Percentiles rank a stretch among this genome's conserved stretches.
Evolutionary conservation across 1,140 invertebrate species (phyloP).

Genomic region (Antheraea mylitta): DNA sequence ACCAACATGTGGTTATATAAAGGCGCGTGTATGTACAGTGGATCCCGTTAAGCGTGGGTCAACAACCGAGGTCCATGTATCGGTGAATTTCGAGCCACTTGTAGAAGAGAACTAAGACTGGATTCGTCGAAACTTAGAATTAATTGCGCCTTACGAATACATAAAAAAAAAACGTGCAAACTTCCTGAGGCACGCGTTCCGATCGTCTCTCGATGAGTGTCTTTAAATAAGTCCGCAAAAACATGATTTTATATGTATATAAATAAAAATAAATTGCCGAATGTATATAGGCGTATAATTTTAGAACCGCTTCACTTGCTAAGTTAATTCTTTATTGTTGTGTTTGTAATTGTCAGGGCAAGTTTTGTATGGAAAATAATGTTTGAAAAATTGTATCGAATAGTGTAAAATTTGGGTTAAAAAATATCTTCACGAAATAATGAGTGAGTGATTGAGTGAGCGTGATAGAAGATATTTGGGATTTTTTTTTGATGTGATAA

Average conservation of each 20-base stretch:
- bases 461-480: no score
- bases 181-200: background rate
- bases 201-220: background rate
- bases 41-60: constrained; percentile 12
- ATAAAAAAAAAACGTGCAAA: background rate
- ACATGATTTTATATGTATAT: background rate
- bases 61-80: constrained; percentile 7
- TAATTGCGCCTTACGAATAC: constrained; percentile 1
- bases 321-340: no score
- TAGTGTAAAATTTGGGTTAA: no score
- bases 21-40: background rate
- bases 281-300: no score
- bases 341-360: no score
- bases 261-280: background rate
- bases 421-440: no score
- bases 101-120: constrained; percentile 9
- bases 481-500: no score
- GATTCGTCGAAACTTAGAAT: constrained; percentile 9
- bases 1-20: constrained; percentile 3
- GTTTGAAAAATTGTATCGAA: no score
- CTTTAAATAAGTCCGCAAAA: background rate
- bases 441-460: no score
- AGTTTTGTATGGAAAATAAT: no score
- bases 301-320: no score
- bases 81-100: constrained; percentile 7